Evolutionary conservation across 2,797 vertebrate genomes (phyloP).

Genomic region (Antrozous pallidus): DNA sequence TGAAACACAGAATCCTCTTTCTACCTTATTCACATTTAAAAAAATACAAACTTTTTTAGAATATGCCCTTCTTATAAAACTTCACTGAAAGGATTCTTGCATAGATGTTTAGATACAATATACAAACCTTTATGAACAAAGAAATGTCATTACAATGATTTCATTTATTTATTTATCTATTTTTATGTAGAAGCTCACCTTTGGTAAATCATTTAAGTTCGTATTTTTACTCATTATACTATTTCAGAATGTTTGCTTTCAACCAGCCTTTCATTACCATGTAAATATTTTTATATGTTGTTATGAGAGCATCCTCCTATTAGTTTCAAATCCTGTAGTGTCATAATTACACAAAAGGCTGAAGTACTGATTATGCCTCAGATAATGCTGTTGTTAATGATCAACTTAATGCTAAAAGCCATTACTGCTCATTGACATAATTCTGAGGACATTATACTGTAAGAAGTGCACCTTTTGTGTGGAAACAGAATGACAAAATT

Average conservation of each 20-base stretch:
- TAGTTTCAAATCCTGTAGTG: constrained; percentile 79
- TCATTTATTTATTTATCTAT: not conserved
- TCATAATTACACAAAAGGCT: constrained; percentile 80
- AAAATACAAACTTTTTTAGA: not conserved
- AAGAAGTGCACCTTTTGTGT: constrained; percentile 87
- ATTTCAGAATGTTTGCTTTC: constrained; percentile 60
- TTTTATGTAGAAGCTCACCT: constrained; percentile 29
- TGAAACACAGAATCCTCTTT: not conserved
- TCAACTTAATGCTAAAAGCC: constrained; percentile 87
- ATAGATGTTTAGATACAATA: not conserved
- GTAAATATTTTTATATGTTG: constrained; percentile 77
- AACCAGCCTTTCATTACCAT: constrained; percentile 55
- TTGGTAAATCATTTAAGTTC: constrained; percentile 28
- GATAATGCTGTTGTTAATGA: constrained; percentile 87
- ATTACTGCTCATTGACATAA: constrained; percentile 86
- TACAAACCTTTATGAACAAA: constrained; percentile 6
- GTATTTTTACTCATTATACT: constrained; percentile 42
- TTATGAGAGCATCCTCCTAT: constrained; percentile 54
- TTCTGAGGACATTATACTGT: constrained; percentile 86
- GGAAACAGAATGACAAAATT: constrained; percentile 87
- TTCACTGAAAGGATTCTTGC: not conserved
- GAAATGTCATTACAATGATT: not conserved
- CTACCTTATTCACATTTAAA: not conserved
- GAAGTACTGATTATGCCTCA: constrained; percentile 84
- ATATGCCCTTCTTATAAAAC: not conserved